Base-by-base conservation (phyloP, 2,113 vertebrate species). In the Aptenodytes patagonicus region DNA sequence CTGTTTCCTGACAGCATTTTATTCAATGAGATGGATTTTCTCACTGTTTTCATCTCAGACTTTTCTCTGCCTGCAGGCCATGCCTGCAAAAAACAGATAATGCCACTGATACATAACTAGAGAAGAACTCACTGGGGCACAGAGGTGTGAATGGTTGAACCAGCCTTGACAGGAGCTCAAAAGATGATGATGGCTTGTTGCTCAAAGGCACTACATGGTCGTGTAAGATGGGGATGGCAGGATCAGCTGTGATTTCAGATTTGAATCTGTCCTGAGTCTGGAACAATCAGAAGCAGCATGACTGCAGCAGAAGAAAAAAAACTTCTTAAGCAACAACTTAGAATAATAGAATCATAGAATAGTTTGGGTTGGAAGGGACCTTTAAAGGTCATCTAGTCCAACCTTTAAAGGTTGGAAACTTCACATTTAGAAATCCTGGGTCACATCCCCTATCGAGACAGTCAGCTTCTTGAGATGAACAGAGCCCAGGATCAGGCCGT, bases 401-500 rank as follows among this genome's bases (percentile, higher is more conserved):
- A 42, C 42, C 42, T 42, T 42, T 42, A 42, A 42, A 42, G 42
- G 42, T 42, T 42, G 42, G 42, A 42, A 42, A 42, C 4, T 75
- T 76, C 18, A 24, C 13, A 14, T 32, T 64, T 44, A 34, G n/a
- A 87, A 91, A 85, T 60, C 36, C 2, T 64, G 38, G 40, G 15
- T 76, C 75, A 70, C 17, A 31, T 46, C 13, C 51, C 90, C 40
- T 24, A 17, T 10, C 1, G 3, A 60, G 60, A 60, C 13, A 64
- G n/a, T 40, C 52, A 79, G 26, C 11, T 86, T 86, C 52, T 18
- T 44, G 58, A 60, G 36, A 36, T 15, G 29, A 83, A 18, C 51
- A 68, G 57, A 83, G 11, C 6, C 51, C 26, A 58, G 28, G 28
- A 70, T 2, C 0, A 0, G 44, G 25, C 28, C 1, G 1, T 13